Conservation (phyloP, 2,113 vertebrate genomes). For the Proteles cristata region DNA sequence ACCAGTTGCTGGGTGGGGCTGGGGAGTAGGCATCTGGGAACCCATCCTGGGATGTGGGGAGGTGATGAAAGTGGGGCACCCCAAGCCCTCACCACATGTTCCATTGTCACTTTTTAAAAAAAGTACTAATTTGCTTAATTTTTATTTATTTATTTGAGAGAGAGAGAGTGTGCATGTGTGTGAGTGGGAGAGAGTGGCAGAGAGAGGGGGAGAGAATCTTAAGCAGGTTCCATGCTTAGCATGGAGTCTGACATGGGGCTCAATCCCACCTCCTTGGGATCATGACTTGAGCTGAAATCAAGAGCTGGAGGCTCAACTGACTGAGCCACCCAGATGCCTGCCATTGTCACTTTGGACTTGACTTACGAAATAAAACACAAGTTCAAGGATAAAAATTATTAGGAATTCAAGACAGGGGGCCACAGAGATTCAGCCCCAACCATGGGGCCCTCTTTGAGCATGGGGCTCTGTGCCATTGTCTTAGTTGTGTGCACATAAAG, state of each 20-base stretch:
- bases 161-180: no score
- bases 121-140: no score
- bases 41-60: neutral
- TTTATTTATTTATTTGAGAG: no score
- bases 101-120: neutral
- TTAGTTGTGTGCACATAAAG: fast-evolving
- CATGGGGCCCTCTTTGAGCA: neutral
- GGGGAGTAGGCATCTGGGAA: neutral
- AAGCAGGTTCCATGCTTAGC: no score
- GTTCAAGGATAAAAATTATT: neutral
- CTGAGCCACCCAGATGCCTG: no score
- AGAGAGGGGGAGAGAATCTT: no score
- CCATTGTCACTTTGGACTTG: neutral
- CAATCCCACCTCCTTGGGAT: no score
- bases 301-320: no score
- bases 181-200: no score
- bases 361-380: neutral
- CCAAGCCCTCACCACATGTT: neutral
- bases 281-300: no score
- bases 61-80: neutral
- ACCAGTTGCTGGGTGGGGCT: fast-evolving
- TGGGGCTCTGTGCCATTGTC: neutral
- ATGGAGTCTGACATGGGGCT: no score
- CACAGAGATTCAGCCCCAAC: neutral
- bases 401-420: neutral